These are phyloP conservation scores for Tupaia tana DNA, from an alignment of 2,113 vertebrate genomes.

Conservation along the genomic window DNA sequence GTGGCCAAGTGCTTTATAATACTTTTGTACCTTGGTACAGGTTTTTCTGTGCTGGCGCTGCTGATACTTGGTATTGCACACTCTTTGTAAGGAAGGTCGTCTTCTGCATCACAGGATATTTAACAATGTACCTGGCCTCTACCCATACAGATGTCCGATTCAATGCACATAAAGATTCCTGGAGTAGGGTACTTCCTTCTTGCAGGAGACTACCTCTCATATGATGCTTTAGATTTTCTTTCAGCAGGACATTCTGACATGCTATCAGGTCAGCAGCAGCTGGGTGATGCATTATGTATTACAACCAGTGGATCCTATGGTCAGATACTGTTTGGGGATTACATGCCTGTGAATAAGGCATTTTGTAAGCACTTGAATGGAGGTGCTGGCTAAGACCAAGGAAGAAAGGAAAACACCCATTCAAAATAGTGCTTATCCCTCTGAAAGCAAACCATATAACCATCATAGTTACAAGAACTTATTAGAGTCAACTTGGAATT, in stretches of 20 bases:
- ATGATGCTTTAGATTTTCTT: background rate
- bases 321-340: background rate
- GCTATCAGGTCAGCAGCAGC: background rate
- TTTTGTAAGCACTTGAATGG: background rate
- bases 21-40: background rate
- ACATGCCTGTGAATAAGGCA: background rate
- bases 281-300: background rate
- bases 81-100: background rate
- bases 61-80: background rate
- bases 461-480: background rate
- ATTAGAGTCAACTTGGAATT: background rate
- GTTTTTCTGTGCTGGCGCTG: background rate
- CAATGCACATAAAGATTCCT: background rate
- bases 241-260: background rate
- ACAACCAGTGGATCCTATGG: background rate
- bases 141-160: background rate
- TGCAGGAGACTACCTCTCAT: background rate
- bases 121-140: background rate
- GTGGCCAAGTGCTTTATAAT: background rate
- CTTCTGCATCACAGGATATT: background rate
- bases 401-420: background rate
- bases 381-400: background rate
- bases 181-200: background rate
- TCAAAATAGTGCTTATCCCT: background rate
- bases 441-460: background rate